Conservation (phyloP, 2,797 vertebrate species). For the Anguilla pacifica region DNA sequence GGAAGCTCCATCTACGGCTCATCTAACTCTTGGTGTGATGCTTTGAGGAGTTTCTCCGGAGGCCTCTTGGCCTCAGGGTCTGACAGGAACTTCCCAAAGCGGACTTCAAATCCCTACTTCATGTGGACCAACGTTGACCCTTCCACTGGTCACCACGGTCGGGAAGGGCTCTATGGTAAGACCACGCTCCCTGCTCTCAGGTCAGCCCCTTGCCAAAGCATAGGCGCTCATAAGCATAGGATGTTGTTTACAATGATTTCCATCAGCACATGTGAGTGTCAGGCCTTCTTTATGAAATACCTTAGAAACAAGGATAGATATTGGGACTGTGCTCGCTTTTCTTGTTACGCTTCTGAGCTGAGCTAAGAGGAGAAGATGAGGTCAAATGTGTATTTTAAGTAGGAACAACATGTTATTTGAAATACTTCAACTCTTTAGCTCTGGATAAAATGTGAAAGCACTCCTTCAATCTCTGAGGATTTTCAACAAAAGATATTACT, state of each 20-base stretch:
- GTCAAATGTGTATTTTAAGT: neutral
- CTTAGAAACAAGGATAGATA: neutral
- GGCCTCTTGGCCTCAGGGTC: slow-evolving; percentile 75
- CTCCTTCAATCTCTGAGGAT: neutral
- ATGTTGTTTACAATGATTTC: neutral
- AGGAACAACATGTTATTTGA: neutral
- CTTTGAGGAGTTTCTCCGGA: slow-evolving; percentile 80
- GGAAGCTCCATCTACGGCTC: slow-evolving; percentile 95
- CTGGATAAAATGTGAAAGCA: neutral
- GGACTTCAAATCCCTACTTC: slow-evolving; percentile 53
- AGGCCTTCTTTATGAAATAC: neutral
- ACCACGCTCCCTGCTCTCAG: neutral
- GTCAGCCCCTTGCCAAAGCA: neutral
- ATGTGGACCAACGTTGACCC: slow-evolving; percentile 91
- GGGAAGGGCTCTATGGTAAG: slow-evolving; percentile 80
- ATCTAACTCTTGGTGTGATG: slow-evolving; percentile 87
- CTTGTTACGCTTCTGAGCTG: neutral
- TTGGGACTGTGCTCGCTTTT: neutral
- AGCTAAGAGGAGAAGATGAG: neutral
- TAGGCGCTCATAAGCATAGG: neutral
- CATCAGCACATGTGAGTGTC: neutral
- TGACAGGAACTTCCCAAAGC: slow-evolving; percentile 67
- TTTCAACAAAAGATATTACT: neutral
- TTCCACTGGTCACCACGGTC: slow-evolving; percentile 67
- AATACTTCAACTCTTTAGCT: neutral